These are phyloP conservation scores for Brienomyrus longianalis DNA, from an alignment of 2,113 vertebrate species.

Conservation along the genomic window DNA sequence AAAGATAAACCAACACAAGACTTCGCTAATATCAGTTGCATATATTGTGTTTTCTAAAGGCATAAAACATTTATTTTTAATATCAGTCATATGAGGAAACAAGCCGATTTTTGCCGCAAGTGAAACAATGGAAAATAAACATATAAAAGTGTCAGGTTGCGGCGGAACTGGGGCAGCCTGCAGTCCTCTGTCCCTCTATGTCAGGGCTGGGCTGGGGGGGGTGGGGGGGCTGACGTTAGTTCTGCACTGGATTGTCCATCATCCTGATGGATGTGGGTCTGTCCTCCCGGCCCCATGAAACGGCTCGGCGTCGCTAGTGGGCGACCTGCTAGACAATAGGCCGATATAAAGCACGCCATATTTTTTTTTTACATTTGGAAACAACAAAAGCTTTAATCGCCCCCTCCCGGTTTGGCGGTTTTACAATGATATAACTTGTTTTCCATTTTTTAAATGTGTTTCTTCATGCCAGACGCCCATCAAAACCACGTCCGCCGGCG, in stretches of 20 bases:
- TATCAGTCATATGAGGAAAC: background rate
- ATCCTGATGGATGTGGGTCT: background rate
- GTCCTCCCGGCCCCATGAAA: background rate
- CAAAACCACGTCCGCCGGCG: background rate
- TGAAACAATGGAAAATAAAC: slow-evolving; percentile 4
- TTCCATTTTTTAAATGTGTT: background rate
- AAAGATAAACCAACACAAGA: slow-evolving; percentile 1
- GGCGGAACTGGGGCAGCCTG: background rate
- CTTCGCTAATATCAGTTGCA: background rate
- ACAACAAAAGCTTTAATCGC: background rate
- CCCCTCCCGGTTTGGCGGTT: background rate
- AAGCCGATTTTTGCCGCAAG: background rate
- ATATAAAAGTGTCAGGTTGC: background rate
- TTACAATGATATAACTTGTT: background rate
- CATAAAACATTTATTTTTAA: slow-evolving; percentile 11
- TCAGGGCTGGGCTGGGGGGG: background rate
- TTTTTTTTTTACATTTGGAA: background rate
- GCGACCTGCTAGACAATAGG: background rate
- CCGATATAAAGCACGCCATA: background rate
- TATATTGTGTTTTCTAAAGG: slow-evolving; percentile 5
- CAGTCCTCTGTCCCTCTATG: background rate
- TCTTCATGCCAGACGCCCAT: background rate
- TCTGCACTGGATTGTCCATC: background rate
- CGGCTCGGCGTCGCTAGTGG: background rate
- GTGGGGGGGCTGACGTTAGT: background rate